Base-by-base conservation (phyloP, 2,113 vertebrate species). In the Mastomys natalensis region DNA sequence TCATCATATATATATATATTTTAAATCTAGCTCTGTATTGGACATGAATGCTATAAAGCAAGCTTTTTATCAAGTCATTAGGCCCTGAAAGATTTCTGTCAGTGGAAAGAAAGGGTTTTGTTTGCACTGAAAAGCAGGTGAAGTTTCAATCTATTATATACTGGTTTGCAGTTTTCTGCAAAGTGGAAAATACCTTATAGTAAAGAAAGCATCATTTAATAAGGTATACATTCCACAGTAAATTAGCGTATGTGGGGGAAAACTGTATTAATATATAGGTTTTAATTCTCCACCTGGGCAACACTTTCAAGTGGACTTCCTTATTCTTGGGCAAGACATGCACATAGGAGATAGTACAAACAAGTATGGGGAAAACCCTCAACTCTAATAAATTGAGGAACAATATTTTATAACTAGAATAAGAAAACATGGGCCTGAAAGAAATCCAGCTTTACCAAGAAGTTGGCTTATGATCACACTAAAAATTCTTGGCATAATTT, bases 181-280 rank as follows among this genome's bases (percentile, higher is more conserved):
- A 66, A 91, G 70, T 89, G 77, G 73, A 84, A 95, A 97, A 95
- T 78, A 93, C 64, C 87, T 94, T 92, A 94, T 77, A 55, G 55
- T 97, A 60, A 86, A 87, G 40, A 96, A 96, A 92, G 19, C 76
- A 87, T 85, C 40, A 45, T 76, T 86, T 94, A 95, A 95, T 80
- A 96, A 97, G 78, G 94, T 81, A 90, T 92, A 81, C 21, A 85
- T 80, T 92, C 93, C 90, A n/a, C 88, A 94, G 93, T 89, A 97
- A 96, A 73, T 94, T 77, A 93, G 74, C 77, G 82, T 93, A 58
- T 66, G 88, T 87, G 77, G 16, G 64, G 51, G 68, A 91, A 15
- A 95, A 85, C 43, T n/a, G 90, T 60, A 88, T 68, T 90, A 96
- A 89, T 88, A 87, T 51, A n/a, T 94, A 94, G 64, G 29, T 74